Evolutionary conservation across 2,888 invertebrate genomes (phyloP), one percentile per base, ranked within the genome.

Genomic region (Archaeoteleia sp.): DNA sequence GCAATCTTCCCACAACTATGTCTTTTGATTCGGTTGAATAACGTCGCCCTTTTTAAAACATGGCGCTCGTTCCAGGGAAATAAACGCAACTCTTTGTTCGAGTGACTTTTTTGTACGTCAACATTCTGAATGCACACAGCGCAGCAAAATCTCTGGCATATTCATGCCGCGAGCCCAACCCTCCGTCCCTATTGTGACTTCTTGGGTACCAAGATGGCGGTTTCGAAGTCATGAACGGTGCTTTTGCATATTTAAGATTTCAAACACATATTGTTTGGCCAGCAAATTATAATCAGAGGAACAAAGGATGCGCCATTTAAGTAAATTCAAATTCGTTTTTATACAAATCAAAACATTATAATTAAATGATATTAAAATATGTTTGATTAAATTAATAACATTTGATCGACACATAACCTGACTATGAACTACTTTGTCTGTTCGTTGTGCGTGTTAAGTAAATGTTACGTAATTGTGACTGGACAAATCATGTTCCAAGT

Each of bases 391-490:
- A n/a, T n/a, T n/a, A n/a, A n/a, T n/a, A n/a, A n/a, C n/a, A n/a
- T n/a, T n/a, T n/a, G n/a, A n/a, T n/a, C n/a, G n/a, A n/a, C n/a
- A n/a, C n/a, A n/a, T n/a, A n/a, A n/a, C n/a, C n/a, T n/a, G 20
- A 4, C 20, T 4, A 20, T 20, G 49, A 20, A 35, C 49, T 13
- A 60, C 42, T 49, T 60, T 43, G 10, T 39, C 23, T 20, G 39
- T 20, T n/a, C n/a, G n/a, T n/a, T n/a, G n/a, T n/a, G n/a, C n/a
- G 37, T n/a, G 34, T n/a, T 15, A 25, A 42, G 17, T 25, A 49
- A 49, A 29, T 51, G 35, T 27, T 29, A 51, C 42, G 51, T 60
- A 58, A 53, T 53, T 48, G 32, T 48, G 54, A 55, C 49, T 37
- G 35, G 30, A 30, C 39, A 42, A 35, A 48, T 45, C 55, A n/a